Conservation (phyloP, 1,140 invertebrate genomes). For the Lepidurus apus region DNA sequence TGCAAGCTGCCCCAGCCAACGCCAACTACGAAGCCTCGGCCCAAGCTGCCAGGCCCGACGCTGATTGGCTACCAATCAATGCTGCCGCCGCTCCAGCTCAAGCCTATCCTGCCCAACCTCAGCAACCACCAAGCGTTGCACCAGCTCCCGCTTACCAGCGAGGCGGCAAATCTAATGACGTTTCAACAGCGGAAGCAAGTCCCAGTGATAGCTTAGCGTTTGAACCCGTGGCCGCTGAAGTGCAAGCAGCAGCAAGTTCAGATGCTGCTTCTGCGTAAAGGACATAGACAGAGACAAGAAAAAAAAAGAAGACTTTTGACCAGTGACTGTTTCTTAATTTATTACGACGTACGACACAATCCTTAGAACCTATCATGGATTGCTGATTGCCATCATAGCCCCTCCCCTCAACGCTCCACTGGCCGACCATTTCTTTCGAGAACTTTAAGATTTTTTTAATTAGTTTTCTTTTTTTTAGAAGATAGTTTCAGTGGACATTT, state of each 20-base stretch:
- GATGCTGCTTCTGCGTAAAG: background rate
- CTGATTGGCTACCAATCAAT: background rate
- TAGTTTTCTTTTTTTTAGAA: slow-evolving; percentile 10
- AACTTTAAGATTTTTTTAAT: slow-evolving; percentile 4
- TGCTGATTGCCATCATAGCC: slow-evolving; percentile 28
- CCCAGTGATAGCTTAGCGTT: background rate
- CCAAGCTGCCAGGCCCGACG: background rate
- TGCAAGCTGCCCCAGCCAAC: background rate
- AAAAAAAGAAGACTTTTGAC: background rate
- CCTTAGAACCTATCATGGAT: background rate
- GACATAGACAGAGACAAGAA: slow-evolving; percentile 23
- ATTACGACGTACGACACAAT: slow-evolving; percentile 23
- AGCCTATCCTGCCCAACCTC: slow-evolving; percentile 3
- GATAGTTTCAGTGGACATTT: background rate
- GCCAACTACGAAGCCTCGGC: slow-evolving; percentile 7
- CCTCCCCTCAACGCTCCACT: slow-evolving; percentile 1
- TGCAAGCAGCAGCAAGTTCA: background rate
- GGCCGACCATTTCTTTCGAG: background rate
- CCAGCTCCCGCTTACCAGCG: slow-evolving; percentile 23
- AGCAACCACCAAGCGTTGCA: background rate
- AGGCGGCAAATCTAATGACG: background rate
- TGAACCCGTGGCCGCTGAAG: background rate
- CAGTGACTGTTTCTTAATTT: slow-evolving; percentile 28
- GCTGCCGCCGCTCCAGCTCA: background rate
- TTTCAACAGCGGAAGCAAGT: slow-evolving; percentile 1